phyloP scores from a whole-genome alignment of 53 echinoderm and acorn worm species.

The Paelopatides confundens region DNA sequence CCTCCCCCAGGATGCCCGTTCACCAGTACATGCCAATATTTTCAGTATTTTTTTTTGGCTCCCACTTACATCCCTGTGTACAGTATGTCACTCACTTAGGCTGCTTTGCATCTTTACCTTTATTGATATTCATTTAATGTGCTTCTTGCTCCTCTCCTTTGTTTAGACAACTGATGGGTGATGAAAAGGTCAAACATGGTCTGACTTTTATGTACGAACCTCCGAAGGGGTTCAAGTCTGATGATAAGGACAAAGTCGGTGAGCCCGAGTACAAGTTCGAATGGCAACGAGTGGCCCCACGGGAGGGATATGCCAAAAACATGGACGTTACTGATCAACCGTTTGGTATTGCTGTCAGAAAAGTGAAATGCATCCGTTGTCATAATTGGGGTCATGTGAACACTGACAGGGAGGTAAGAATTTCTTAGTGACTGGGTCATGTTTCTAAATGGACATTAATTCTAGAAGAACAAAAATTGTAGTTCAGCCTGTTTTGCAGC shows the following conservation, averaged over 20 bases:
- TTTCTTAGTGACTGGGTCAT: background rate
- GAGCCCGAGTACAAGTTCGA: slow-evolving; percentile 85
- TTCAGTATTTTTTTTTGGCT: too few species aligned
- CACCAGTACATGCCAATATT: too few species aligned
- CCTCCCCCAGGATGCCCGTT: too few species aligned
- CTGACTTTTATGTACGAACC: slow-evolving; percentile 97
- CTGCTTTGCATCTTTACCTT: too few species aligned
- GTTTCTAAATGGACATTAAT: too few species aligned
- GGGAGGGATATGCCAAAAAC: slow-evolving; percentile 70
- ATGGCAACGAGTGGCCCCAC: slow-evolving; percentile 84
- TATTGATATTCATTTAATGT: too few species aligned
- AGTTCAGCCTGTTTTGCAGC: too few species aligned
- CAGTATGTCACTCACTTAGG: too few species aligned
- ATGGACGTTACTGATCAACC: slow-evolving; percentile 73
- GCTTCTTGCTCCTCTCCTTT: too few species aligned
- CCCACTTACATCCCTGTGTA: too few species aligned
- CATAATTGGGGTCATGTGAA: slow-evolving; percentile 94
- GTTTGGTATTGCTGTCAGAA: slow-evolving; percentile 75
- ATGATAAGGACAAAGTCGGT: slow-evolving; percentile 62
- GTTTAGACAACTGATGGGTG: slow-evolving; percentile 86
- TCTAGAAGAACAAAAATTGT: too few species aligned
- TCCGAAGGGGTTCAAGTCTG: slow-evolving; percentile 83
- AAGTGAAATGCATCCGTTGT: slow-evolving; percentile 88
- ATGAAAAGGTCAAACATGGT: slow-evolving; percentile 95
- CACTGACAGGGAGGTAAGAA: slow-evolving; percentile 92